Base-by-base conservation (phyloP, 2,888 invertebrate genomes). In the Hylaea fasciaria region DNA sequence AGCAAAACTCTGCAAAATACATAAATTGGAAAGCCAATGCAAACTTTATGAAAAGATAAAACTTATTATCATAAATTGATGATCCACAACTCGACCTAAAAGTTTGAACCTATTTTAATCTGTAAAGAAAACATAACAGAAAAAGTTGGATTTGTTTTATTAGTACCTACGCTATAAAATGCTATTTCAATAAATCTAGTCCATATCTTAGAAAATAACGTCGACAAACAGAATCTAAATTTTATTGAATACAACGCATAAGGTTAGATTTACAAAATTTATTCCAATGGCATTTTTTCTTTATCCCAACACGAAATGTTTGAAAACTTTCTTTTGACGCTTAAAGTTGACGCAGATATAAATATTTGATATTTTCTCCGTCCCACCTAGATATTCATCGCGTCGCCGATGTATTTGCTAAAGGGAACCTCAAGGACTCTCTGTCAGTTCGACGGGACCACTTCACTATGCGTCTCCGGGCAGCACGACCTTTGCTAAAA, bases 201-300 rank as follows among this genome's bases (percentile, higher is more conserved):
- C 12, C 11, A n/a, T 37, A 40, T 40, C 41, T 28, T 41, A 41
- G 41, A 16, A 39, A 28, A 48, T 48, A 39, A 37, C 49, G 48
- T 44, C 37, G 37, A 56, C 40, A 66, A 62, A 62, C 55, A 60
- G 59, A 52, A 48, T 32, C 11, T 46, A 11, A 47, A 28, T 51
- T 52, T 57, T 51, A 57, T 64, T 62, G 40, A 46, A 56, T 62
- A 48, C 41, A 47, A 49, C 17, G 17, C 29, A 28, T 50, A 54
- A 50, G 17, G 17, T 37, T 22, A 44, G 47, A 50, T 56, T 57
- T 50, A 28, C 49, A 40, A 29, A 28, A 52, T 64, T 55, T 67
- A 67, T 67, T 61, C 63, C 37, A 48, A 13, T 10, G 16, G 35
- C 54, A 57, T 61, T 54, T 63, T 62, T 64, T 56, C 50, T 22